Evolutionary conservation across 92 coral and sea anemone genomes (phyloP).

Genomic region (Palythoa grandiflora): DNA sequence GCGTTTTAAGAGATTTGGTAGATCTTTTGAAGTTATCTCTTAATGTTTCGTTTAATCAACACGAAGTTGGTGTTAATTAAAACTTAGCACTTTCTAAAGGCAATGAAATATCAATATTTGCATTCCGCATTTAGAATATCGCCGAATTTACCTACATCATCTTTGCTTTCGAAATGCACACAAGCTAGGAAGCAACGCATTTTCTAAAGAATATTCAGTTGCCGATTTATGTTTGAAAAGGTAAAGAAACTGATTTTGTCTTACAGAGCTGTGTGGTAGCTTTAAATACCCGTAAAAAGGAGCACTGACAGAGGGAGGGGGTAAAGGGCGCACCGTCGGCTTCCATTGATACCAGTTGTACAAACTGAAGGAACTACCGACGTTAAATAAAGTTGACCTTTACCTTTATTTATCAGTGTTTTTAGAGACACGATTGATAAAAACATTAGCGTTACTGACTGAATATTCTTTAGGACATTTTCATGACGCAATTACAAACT

Average conservation of each 20-base stretch:
- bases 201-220: neutral
- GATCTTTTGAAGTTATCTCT: neutral
- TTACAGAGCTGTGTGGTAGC: neutral
- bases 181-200: neutral
- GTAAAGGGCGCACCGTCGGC: too few species aligned
- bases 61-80: neutral
- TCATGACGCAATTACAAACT: neutral
- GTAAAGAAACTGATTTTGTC: neutral
- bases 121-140: neutral
- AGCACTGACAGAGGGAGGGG: too few species aligned
- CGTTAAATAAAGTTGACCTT: too few species aligned
- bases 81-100: neutral
- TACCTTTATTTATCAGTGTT: neutral
- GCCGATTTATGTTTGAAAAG: neutral
- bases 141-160: neutral
- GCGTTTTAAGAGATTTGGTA: neutral
- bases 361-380: too few species aligned
- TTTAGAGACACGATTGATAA: neutral
- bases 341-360: too few species aligned
- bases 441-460: too few species aligned
- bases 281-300: too few species aligned
- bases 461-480: neutral
- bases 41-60: neutral
- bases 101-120: neutral
- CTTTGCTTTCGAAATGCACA: neutral